phyloP scores from a whole-genome alignment of 2,888 invertebrate species.

The Parapristionchus giblindavisi region DNA sequence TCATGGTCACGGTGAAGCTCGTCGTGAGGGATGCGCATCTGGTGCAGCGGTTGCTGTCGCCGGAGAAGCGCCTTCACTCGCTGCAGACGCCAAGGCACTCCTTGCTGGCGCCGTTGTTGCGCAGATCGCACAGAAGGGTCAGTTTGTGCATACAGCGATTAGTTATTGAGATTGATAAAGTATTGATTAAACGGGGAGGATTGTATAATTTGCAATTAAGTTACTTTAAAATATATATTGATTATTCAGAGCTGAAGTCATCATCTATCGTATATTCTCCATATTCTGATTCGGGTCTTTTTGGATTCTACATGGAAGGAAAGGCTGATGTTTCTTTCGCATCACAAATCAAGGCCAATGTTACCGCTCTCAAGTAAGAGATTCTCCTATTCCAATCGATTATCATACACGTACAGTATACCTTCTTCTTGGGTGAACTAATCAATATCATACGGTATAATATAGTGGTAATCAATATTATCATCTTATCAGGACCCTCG shows the following conservation, averaged over 20 bases:
- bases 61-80: constrained; percentile 30
- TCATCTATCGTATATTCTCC: constrained; percentile 28
- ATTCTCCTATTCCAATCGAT: neutral
- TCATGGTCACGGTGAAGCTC: constrained; percentile 30
- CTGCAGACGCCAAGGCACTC: constrained; percentile 12
- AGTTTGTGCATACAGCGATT: neutral
- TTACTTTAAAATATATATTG: too few species aligned
- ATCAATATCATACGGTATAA: too few species aligned
- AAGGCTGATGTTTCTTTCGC: neutral
- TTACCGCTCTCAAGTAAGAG: constrained; percentile 18
- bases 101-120: constrained; percentile 27
- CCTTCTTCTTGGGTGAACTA: neutral
- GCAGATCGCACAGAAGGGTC: constrained; percentile 25
- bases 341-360: neutral
- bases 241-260: constrained; percentile 17
- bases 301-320: constrained; percentile 33
- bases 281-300: constrained; percentile 22
- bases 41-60: constrained; percentile 21
- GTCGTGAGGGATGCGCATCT: constrained; percentile 9
- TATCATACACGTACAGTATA: neutral
- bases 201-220: neutral
- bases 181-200: neutral
- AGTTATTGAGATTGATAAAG: neutral
- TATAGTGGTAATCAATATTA: too few species aligned
- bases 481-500: constrained; percentile 20